Percentiles rank a stretch among this genome's conserved stretches.
Conservation (phyloP, 2,888 invertebrate species). For the Noctua janthe region DNA sequence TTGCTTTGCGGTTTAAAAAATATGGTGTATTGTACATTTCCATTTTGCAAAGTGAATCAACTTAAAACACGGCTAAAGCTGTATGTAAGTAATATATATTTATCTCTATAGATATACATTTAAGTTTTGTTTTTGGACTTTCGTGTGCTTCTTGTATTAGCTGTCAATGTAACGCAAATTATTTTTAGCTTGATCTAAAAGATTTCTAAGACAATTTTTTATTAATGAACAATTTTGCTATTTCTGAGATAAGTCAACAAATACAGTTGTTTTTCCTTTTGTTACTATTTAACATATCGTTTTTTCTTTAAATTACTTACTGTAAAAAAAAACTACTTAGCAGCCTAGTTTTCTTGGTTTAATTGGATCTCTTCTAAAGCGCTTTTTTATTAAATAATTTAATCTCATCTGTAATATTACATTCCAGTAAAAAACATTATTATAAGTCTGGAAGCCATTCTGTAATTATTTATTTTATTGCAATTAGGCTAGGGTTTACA, state of each 20-base stretch:
- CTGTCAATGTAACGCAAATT: conserved; percentile 47
- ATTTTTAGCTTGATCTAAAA: conserved; percentile 54
- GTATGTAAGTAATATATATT: conserved; percentile 78
- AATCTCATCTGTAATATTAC: conserved; percentile 87
- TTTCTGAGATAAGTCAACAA: conserved; percentile 25
- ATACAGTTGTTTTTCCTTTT: conserved; percentile 35
- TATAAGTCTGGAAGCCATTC: conserved; percentile 76
- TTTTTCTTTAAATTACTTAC: conserved; percentile 1
- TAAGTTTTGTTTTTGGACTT: conserved; percentile 71
- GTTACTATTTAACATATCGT: not conserved
- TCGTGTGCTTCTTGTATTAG: conserved; percentile 69
- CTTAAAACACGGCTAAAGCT: conserved; percentile 84
- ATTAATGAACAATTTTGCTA: not conserved
- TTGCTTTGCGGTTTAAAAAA: conserved; percentile 82
- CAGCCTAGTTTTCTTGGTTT: conserved; percentile 49
- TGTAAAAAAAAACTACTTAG: conserved; percentile 15
- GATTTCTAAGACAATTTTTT: conserved; percentile 34
- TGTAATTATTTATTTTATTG: conserved; percentile 65
- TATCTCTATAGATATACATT: conserved; percentile 72
- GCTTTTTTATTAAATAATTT: conserved; percentile 76
- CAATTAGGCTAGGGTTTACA: conserved; percentile 65
- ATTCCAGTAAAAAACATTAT: conserved; percentile 85
- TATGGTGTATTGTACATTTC: conserved; percentile 78
- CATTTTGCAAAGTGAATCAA: conserved; percentile 84
- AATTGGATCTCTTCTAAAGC: conserved; percentile 83